Evolutionary conservation across 2,113 vertebrate species (phyloP).

Genomic region (Calypte anna): DNA sequence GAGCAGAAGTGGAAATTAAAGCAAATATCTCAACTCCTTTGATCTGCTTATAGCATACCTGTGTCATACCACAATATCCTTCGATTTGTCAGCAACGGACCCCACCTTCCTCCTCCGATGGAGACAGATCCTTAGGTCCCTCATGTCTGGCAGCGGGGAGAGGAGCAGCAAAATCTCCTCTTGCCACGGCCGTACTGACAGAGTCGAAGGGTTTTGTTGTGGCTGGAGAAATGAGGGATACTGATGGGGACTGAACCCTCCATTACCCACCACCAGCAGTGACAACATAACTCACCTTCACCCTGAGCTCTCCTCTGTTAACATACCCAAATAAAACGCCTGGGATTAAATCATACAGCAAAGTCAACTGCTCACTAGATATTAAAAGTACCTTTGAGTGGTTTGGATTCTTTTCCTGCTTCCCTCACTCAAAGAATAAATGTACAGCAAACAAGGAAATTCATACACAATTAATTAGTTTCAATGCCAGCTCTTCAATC

Average conservation of each 20-base stretch:
- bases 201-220: accelerated
- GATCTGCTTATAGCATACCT: too few relatives aligned
- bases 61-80: too few relatives aligned
- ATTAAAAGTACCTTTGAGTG: too few relatives aligned
- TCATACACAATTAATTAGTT: accelerated
- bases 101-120: accelerated
- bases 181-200: accelerated
- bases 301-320: neutral
- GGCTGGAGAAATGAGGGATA: accelerated
- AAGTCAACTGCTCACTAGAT: neutral
- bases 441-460: accelerated
- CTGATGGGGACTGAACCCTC: accelerated
- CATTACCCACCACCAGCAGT: accelerated
- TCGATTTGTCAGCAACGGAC: accelerated
- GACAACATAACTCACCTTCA: accelerated
- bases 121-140: accelerated
- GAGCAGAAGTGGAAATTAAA: too few relatives aligned
- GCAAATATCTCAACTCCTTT: too few relatives aligned
- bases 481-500: accelerated
- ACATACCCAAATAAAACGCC: accelerated
- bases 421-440: neutral
- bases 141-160: accelerated
- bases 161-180: neutral
- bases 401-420: neutral
- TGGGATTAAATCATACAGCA: neutral